Evolutionary conservation across 1,140 invertebrate species (phyloP).

Genomic region (Rhagoletis pomonella): DNA sequence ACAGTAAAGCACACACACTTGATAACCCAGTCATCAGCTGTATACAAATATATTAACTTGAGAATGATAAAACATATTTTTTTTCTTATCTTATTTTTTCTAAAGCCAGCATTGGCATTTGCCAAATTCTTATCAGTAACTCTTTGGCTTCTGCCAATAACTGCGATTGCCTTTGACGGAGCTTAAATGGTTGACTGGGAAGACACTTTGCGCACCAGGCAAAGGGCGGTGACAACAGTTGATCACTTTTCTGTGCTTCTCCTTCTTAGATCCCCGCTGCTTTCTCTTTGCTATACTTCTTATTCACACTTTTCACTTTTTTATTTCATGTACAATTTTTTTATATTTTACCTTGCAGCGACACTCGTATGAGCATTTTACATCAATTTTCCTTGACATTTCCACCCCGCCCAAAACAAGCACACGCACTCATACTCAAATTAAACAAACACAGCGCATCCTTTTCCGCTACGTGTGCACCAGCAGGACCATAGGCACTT

Average conservation of each 20-base stretch:
- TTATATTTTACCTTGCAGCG: slow-evolving; percentile 4
- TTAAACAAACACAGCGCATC: slow-evolving; percentile 43
- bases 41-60: too few relatives aligned
- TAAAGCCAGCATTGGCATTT: too few relatives aligned
- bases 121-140: too few relatives aligned
- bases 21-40: neutral
- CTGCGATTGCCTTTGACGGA: too few relatives aligned
- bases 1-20: slow-evolving; percentile 15
- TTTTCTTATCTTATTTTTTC: too few relatives aligned
- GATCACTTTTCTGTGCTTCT: slow-evolving; percentile 33
- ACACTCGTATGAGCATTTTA: slow-evolving; percentile 42
- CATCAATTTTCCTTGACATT: slow-evolving; percentile 49
- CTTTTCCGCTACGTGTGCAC: slow-evolving; percentile 6
- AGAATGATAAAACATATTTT: too few relatives aligned
- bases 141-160: too few relatives aligned
- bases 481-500: slow-evolving; percentile 28
- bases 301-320: slow-evolving; percentile 31
- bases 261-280: slow-evolving; percentile 21
- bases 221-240: slow-evolving; percentile 51
- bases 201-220: slow-evolving; percentile 9
- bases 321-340: slow-evolving; percentile 33
- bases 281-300: neutral
- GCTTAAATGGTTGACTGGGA: slow-evolving; percentile 27
- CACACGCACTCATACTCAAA: neutral
- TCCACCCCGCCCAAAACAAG: slow-evolving; percentile 48